Percentiles rank a stretch among this genome's conserved stretches.
phyloP scores from a whole-genome alignment of 2,113 vertebrate species.

The Ciconia stormi region DNA sequence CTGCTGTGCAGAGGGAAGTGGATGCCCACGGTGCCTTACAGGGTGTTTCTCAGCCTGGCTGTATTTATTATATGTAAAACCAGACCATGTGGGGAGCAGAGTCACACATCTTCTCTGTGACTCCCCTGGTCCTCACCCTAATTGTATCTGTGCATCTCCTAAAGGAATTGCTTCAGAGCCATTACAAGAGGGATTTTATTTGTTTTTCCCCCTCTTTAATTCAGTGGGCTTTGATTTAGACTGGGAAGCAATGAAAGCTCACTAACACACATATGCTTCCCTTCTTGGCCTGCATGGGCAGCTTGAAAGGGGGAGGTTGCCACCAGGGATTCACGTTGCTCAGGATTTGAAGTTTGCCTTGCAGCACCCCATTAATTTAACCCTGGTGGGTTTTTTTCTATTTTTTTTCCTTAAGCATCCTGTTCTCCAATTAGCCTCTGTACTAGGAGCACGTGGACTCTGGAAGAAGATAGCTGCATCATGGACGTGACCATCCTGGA shows the following conservation, averaged over 20 bases:
- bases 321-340: not conserved
- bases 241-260: not conserved
- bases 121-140: not conserved
- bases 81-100: not conserved
- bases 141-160: fast-evolving
- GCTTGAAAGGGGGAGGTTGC: not conserved
- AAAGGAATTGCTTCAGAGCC: not conserved
- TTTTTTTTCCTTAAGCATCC: too few relatives aligned
- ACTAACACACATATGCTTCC: fast-evolving
- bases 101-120: not conserved
- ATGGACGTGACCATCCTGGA: fast-evolving
- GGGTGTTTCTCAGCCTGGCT: not conserved
- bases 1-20: not conserved
- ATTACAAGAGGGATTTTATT: not conserved
- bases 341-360: not conserved
- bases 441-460: not conserved
- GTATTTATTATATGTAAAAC: not conserved
- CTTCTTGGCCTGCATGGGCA: not conserved
- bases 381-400: too few relatives aligned
- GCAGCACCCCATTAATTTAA: not conserved
- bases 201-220: not conserved
- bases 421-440: not conserved
- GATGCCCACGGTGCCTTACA: too few relatives aligned
- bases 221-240: not conserved
- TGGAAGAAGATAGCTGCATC: not conserved